phyloP scores from a whole-genome alignment of 2,888 invertebrate species.

The Macrosiphum euphorbiae region DNA sequence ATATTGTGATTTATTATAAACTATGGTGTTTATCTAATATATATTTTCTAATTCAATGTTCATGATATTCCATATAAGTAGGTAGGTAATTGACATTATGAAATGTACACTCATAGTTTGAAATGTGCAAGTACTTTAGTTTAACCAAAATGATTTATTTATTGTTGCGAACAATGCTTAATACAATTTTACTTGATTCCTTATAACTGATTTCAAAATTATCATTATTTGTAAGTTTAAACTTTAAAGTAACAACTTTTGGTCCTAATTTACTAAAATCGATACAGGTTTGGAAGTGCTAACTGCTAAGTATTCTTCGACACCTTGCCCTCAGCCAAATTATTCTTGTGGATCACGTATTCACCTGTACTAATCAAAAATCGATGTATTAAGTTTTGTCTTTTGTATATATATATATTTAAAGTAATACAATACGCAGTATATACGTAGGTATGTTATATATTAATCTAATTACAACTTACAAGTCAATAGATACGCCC shows the following conservation, averaged over 20 bases:
- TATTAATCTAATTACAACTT: neutral
- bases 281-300: neutral
- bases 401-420: too few species aligned
- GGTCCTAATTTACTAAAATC: neutral
- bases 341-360: neutral
- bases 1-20: neutral
- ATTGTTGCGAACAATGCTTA: neutral
- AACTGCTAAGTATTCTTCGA: neutral
- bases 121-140: neutral
- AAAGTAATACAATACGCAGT: too few species aligned
- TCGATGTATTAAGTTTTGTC: too few species aligned
- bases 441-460: neutral
- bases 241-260: neutral
- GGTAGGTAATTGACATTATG: neutral
- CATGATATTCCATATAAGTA: neutral
- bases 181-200: neutral
- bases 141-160: neutral
- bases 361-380: too few species aligned
- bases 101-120: neutral
- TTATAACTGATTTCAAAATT: neutral
- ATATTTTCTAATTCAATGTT: neutral
- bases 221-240: neutral
- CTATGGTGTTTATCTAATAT: neutral
- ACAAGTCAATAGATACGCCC: neutral
- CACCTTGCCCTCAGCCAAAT: neutral